Evolutionary conservation across 1,140 invertebrate species (phyloP).

Genomic region (Ceratosolen fusciceps): DNA sequence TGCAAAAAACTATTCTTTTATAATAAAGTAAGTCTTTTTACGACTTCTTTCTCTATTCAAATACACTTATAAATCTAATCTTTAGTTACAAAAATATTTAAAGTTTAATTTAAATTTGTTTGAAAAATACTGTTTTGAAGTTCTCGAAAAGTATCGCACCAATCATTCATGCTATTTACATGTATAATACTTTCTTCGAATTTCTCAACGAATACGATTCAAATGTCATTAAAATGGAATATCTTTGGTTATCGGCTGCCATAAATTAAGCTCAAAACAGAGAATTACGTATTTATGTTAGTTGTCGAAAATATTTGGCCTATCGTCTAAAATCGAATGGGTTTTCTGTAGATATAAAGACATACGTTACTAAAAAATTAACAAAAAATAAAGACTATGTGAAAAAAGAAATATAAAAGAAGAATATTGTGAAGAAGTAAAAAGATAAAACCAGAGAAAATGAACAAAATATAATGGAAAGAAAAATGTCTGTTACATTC

Average conservation of each 20-base stretch:
- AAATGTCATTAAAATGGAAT: slow-evolving; percentile 45
- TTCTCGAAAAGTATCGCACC: no score
- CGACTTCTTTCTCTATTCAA: no score
- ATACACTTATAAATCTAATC: no score
- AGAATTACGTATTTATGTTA: slow-evolving; percentile 1
- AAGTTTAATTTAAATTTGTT: background rate
- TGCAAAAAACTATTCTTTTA: no score
- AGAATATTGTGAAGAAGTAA: background rate
- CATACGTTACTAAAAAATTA: slow-evolving; percentile 30
- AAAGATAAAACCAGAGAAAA: background rate
- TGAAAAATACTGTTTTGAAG: slow-evolving; percentile 6
- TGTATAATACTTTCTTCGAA: slow-evolving; percentile 46
- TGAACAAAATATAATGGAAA: slow-evolving; percentile 15
- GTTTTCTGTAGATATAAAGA: slow-evolving; percentile 18
- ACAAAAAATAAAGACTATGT: slow-evolving; percentile 43
- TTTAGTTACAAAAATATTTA: background rate
- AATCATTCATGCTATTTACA: slow-evolving; percentile 36
- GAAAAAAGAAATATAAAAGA: slow-evolving; percentile 2
- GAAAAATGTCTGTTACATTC: slow-evolving; percentile 30
- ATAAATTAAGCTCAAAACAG: slow-evolving; percentile 40
- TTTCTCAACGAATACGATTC: slow-evolving; percentile 45
- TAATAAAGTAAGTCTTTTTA: no score
- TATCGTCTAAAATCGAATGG: slow-evolving; percentile 44
- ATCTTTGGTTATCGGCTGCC: slow-evolving; percentile 28
- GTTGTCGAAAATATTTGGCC: slow-evolving; percentile 39